Evolutionary conservation across 1,140 invertebrate species (phyloP), one percentile per base, ranked within the genome.

Genomic region (Radopholus similis): DNA sequence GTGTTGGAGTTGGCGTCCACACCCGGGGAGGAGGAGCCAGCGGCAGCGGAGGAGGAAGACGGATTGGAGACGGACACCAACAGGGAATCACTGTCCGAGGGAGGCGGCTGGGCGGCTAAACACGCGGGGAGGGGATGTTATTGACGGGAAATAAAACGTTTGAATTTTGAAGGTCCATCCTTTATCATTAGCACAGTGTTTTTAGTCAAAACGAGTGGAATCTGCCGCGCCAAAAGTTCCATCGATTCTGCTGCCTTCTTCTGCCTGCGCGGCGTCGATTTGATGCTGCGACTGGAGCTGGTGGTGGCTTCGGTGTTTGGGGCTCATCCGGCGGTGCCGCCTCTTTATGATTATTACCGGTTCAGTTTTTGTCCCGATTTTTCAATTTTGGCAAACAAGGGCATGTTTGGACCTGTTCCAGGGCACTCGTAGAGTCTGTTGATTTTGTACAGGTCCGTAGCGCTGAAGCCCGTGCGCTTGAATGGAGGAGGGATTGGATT

Each of bases 341-440:
- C 34, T 18, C n/a, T 2, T 47, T 11, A 18, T 69, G 21, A 32
- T 35, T 40, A 40, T 57, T 8, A 11, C n/a, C 30, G 37, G 9
- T n/a, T 51, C 23, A 11, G 26, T 35, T 26, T 8, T n/a, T 49
- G 28, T 71, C 15, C 28, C 51, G 34, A 44, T 21, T 68, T 15
- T 23, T 30, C 9, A 15, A 32, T 6, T n/a, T n/a, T n/a, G n/a
- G n/a, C n/a, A 69, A 68, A 58, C 23, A 21, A 21, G 47, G 23
- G 66, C 30, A 21, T 42, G 37, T 28, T 34, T 47, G 34, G 40
- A 42, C 49, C 37, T 47, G 58, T 37, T 13, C 55, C 38, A 59
- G 70, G 65, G 34, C 84, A 85, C 26, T 80, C 77, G 67, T 86
- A 86, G 13, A 86, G 73, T 40, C 77, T 84, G 64, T 85, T 85